A percentile compares a stretch with the other conserved stretches of the same genome.
Evolutionary conservation across 1,140 invertebrate species (phyloP).

Genomic region (Tetramorium parvispinum): DNA sequence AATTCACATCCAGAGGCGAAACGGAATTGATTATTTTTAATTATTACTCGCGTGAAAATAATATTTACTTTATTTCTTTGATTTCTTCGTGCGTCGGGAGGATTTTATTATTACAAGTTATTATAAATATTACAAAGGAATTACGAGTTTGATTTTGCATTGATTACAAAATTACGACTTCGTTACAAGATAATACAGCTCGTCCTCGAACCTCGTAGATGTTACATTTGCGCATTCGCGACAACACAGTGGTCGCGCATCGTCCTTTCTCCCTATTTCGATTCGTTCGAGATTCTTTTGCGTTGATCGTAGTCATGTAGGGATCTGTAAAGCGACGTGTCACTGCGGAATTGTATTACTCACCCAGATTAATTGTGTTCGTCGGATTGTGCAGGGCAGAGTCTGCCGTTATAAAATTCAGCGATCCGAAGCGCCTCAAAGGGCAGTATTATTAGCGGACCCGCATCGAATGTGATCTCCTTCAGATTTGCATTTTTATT

Average conservation of each 20-base stretch:
- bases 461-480: background rate
- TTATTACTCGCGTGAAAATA: background rate
- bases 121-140: background rate
- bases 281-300: background rate
- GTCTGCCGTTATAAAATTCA: conserved; percentile 17
- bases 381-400: conserved; percentile 31
- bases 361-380: conserved; percentile 43
- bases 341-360: conserved; percentile 61
- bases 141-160: background rate
- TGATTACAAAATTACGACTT: conserved; percentile 1
- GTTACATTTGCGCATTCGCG: background rate
- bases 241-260: background rate
- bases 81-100: background rate
- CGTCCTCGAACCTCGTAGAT: conserved; percentile 40
- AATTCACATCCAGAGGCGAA: background rate
- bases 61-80: conserved; percentile 1
- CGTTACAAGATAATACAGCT: background rate
- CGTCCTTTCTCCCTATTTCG: background rate
- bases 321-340: conserved; percentile 43
- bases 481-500: conserved; percentile 7
- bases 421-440: conserved; percentile 29
- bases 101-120: background rate
- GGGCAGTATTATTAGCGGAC: background rate
- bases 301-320: conserved; percentile 38
- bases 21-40: background rate